Base-by-base conservation (phyloP, 2,888 invertebrate species). In the Chloromyia formosa region DNA sequence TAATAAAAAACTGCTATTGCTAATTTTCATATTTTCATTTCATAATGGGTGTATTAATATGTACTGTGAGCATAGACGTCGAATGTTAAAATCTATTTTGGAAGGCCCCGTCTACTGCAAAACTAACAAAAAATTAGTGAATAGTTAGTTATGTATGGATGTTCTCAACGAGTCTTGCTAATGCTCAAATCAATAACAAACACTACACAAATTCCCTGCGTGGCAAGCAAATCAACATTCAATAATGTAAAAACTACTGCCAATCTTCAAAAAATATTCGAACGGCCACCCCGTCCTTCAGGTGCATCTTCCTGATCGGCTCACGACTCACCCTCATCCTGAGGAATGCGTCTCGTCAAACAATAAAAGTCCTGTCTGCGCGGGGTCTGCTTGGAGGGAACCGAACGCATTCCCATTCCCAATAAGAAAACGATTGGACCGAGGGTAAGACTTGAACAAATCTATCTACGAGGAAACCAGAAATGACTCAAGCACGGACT, bases 311-410 rank as follows among this genome's bases (percentile, higher is more conserved):
- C 14, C 14, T 14, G 23, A 35, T 35, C 22, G 23, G 40, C 18
- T n/a, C 27, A 20, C 35, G 16, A 27, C 14, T 71, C 71, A 71
- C 71, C 71, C 71, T 71, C 71, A 71, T 71, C 56, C 71, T 1
- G 58, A 71, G 58, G 71, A 58, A 71, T 71, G 56, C 58, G 71
- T 71, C 58, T 58, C 58, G 18, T 71, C 58, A 71, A 53, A 71
- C 71, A 71, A 71, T 71, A 71, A 56, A 71, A 71, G 71, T 71
- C 71, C 71, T 71, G 56, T 56, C 42, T 58, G 56, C 20, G 56
- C 69, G 58, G 42, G 58, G 71, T 71, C 71, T 56, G 23, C 40
- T 58, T 40, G 71, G 23, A 66, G 49, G 40, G 71, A 10, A 53
- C 7, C 2, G 2, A 54, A 20, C 71, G 12, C 20, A 40, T 58